phyloP scores from a whole-genome alignment of 2,888 invertebrate species.

The Thymelicus acteon region DNA sequence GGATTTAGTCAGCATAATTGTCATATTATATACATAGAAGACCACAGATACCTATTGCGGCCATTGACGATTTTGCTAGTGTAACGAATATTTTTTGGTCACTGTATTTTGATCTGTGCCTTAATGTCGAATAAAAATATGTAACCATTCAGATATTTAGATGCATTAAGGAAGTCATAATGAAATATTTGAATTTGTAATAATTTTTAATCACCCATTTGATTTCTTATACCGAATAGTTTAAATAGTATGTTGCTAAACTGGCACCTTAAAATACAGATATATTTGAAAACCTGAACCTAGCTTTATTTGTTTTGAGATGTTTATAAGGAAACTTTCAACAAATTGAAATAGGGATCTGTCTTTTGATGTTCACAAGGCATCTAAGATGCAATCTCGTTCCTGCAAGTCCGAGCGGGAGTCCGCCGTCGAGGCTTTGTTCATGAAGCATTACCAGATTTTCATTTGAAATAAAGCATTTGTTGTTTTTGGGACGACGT shows the following conservation, averaged over 20 bases:
- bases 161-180: too few relatives aligned
- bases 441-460: constrained; percentile 40
- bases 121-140: too few relatives aligned
- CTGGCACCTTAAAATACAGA: neutral
- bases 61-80: too few relatives aligned
- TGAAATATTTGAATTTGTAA: too few relatives aligned
- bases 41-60: too few relatives aligned
- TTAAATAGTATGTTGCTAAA: neutral
- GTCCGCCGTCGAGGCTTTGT: constrained; percentile 9
- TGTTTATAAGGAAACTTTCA: constrained; percentile 4
- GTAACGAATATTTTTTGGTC: too few relatives aligned
- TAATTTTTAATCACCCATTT: too few relatives aligned
- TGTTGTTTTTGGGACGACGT: constrained; percentile 54
- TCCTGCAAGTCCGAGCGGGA: constrained; percentile 1
- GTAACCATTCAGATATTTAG: too few relatives aligned
- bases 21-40: too few relatives aligned
- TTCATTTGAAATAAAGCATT: constrained; percentile 48
- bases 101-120: too few relatives aligned
- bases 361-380: constrained; percentile 17
- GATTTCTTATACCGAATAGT: neutral
- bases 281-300: neutral
- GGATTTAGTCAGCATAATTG: too few relatives aligned
- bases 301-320: neutral
- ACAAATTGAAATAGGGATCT: constrained; percentile 11
- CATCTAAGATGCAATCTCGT: constrained; percentile 25